Base-by-base conservation (phyloP, 2,888 invertebrate species). In the Cosmia pyralina region DNA sequence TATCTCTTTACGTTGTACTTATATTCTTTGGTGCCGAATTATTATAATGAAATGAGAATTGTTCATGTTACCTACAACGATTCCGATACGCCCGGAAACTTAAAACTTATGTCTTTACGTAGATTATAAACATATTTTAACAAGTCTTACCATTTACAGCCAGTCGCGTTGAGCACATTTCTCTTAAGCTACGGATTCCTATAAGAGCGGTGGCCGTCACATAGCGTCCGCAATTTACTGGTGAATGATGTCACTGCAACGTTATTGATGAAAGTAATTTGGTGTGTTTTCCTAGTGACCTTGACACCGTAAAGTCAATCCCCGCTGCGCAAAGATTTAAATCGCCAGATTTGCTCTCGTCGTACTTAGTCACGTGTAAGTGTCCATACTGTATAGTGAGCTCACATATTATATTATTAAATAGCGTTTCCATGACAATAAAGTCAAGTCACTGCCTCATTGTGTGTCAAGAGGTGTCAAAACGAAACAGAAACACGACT, bases 11-110 rank as follows among this genome's bases (percentile, higher is more conserved):
- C 90, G 91, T 94, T 91, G 88, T 90, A 91, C 90, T 90, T 94
- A 92, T 82, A 90, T 88, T 95, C 96, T 96, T 96, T 96, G 96
- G 96, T 93, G 95, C 92, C 94, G 89, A 88, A 85, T 84, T 83
- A 83, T 82, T 83, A 81, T 58, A 85, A 83, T 78, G 80, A 85
- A 85, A 77, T 75, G 75, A 87, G 69, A 78, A 79, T 84, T 85
- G 82, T 85, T 82, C 82, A 83, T 84, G 77, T 83, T 79, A 85
- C 82, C 82, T 82, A 86, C 84, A 84, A 87, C 87, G 75, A 85
- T 84, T 86, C 82, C 85, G 81, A 84, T 76, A 85, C 84, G 75
- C 62, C 66, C 83, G 84, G 72, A 81, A 78, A 83, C 84, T 80
- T 83, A 86, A 82, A 84, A 86, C 77, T 86, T 82, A 75, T 72